Percentiles rank a stretch among this genome's conserved stretches.
phyloP scores from a whole-genome alignment of 2,797 vertebrate genomes.

The Ctenopoma kingsleyae region DNA sequence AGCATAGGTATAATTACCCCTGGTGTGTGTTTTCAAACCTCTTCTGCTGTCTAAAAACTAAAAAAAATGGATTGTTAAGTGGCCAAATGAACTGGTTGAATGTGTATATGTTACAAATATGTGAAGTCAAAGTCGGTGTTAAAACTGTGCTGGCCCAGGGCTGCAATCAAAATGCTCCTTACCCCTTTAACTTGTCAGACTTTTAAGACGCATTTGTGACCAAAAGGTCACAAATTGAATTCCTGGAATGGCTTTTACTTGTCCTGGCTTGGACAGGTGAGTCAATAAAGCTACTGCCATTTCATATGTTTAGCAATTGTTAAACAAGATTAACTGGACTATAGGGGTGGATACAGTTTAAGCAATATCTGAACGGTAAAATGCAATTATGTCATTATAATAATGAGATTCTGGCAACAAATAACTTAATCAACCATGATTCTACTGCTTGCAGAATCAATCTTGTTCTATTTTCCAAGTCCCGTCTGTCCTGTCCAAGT shows the following conservation, averaged over 20 bases:
- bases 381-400: not conserved
- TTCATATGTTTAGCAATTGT: not conserved
- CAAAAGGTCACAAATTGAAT: conserved; percentile 1
- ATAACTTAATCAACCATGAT: too few relatives aligned
- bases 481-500: not conserved
- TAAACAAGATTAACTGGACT: not conserved
- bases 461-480: not conserved
- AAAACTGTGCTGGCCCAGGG: not conserved
- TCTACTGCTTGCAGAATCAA: too few relatives aligned
- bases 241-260: conserved; percentile 4
- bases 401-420: not conserved
- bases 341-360: not conserved
- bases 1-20: not conserved
- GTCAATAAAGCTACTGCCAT: too few relatives aligned
- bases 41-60: too few relatives aligned
- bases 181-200: not conserved
- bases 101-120: too few relatives aligned
- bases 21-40: too few relatives aligned
- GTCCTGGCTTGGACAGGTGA: not conserved
- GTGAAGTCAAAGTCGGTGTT: not conserved
- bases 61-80: too few relatives aligned
- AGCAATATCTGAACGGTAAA: not conserved
- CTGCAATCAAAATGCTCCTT: not conserved
- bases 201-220: not conserved
- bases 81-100: too few relatives aligned